Evolutionary conservation across 2,797 vertebrate species (phyloP), one percentile per base, ranked within the genome.

Genomic region (Muscicapa comitata): DNA sequence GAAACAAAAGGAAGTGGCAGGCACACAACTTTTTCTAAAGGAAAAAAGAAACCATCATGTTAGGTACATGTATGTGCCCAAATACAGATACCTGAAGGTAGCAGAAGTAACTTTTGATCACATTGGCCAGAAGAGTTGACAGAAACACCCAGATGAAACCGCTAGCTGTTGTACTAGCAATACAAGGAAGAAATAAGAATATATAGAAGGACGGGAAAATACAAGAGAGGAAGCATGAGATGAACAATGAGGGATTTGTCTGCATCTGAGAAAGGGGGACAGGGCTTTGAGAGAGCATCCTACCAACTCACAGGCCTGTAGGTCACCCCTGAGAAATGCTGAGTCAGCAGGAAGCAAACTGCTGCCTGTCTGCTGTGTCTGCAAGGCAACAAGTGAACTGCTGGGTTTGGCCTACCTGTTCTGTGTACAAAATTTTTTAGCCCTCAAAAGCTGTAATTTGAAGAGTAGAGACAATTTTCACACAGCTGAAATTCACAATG

Each of bases 271-370:
- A 91, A 77, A 80, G 19, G 12, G 45, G 54, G 16, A 19, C 13
- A 28, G 50, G 59, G 42, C 45, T 90, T 53, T 5, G 17, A 45
- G 47, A 74, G 48, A 84, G 47, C 29, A 24, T 65, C 68, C 71
- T 43, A 19, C 28, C 9, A 0, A 29, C 23, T 24, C 10, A 12
- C 15, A 55, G 73, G 72, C 57, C 37, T 5, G 3, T 4, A 10
- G 43, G 55, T 57, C 33, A 48, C 35, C n/a, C 45, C 20, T 1
- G 1, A 81, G 59, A 83, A 85, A 53, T 0, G 1, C 21, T 0
- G 0, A 48, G 33, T 47, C 6, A 5, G 87, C 45, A 79, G n/a
- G 65, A 50, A 85, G 78, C 50, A 67, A n/a, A n/a, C 11, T 5
- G 31, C 48, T 26, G 57, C 40, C 18, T 3, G 1, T 50, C 72